Base-by-base conservation (phyloP, 2,797 vertebrate species). In the Melopsittacus undulatus region DNA sequence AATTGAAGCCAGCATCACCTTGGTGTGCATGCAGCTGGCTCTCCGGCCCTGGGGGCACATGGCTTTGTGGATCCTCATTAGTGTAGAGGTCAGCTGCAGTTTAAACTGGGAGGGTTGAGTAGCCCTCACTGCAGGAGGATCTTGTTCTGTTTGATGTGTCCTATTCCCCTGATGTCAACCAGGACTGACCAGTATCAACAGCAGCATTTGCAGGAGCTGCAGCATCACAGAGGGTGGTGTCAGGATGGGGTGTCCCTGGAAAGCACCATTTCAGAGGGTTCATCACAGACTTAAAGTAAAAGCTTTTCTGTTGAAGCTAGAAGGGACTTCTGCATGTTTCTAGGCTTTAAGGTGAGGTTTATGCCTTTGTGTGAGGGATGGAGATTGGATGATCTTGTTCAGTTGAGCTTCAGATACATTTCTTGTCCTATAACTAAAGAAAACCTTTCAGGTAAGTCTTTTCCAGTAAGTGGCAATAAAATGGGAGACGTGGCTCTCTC, bases 1-100 rank as follows among this genome's bases (percentile, higher is more conserved):
- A 89, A 96, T 93, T 49, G 19, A 69, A 89, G 91, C 45, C 93
- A 87, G 83, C 68, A 42, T 63, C 91, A 27, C 94, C 94, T 42
- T 18, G 90, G 74, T 22, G 89, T 1, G 26, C 2, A 7, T 61
- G 87, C 95, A 96, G 92, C 95, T 92, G 90, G 52, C 73, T 54
- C 2, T 3, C 52, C 22, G 13, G 83, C 92, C 83, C 77, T 3
- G 1, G 51, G 92, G 94, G 69, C 93, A 95, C 76, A 88, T 81
- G 94, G 91, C 94, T 75, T 36, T 46, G 89, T 70, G 11, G 13
- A 82, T 59, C 82, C 6, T 89, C 87, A 34, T 38, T 20, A 83
- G 19, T 1, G n/a, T 4, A 22, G 79, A 87, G 93, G 93, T 90
- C 96, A 96, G 88, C 83, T 54, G 85, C 93, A 83, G 73, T 90